phyloP scores from a whole-genome alignment of 2,797 vertebrate species.

The Myiotriccus ornatus region DNA sequence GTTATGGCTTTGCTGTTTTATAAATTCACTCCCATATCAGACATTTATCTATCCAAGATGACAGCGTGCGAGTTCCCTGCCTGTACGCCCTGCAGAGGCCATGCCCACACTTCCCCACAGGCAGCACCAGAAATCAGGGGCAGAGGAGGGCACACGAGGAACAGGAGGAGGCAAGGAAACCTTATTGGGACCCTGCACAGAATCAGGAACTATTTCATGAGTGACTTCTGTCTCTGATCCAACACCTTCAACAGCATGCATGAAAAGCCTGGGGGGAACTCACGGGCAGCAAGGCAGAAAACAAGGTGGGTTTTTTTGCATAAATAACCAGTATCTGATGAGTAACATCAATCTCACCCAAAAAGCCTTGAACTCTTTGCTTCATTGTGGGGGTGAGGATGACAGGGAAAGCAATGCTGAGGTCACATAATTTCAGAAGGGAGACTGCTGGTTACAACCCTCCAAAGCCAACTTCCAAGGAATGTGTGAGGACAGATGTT shows the following conservation, averaged over 20 bases:
- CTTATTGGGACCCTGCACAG: neutral
- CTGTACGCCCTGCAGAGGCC: fast-evolving
- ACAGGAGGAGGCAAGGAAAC: neutral
- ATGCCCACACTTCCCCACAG: neutral
- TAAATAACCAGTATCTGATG: neutral
- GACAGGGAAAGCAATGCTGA: neutral
- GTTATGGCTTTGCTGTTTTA: neutral
- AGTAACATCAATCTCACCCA: neutral
- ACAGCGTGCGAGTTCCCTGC: fast-evolving
- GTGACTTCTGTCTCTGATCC: neutral
- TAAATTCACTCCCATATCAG: neutral
- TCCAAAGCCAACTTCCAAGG: neutral
- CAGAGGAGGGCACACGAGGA: neutral
- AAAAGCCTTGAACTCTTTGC: neutral
- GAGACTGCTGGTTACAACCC: neutral
- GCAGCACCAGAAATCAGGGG: neutral
- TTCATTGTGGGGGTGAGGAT: neutral
- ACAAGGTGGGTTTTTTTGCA: neutral
- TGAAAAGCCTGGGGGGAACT: neutral
- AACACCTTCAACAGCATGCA: neutral
- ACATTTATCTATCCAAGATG: fast-evolving
- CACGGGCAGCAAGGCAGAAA: neutral
- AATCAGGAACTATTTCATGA: neutral
- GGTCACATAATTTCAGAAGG: neutral
- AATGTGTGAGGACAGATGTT: neutral